A percentile compares a stretch with the other conserved stretches of the same genome.
Conservation (phyloP, 2,888 invertebrate species). For the Drosophila stalkeri region DNA sequence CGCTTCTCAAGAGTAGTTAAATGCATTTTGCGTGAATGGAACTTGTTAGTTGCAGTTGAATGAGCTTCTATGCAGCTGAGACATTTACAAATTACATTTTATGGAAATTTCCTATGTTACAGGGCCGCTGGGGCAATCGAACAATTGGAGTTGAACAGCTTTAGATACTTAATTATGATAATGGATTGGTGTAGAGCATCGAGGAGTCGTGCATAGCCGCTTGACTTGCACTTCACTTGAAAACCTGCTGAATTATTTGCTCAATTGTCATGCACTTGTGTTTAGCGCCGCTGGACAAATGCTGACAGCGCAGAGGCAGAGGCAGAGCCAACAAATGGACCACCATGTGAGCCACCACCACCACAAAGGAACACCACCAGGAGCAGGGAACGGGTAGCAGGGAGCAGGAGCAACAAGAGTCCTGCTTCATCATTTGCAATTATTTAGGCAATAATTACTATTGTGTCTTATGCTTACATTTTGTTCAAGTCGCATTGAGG, state of each 20-base stretch:
- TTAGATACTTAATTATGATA: neutral
- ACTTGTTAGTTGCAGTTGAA: neutral
- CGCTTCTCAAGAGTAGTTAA: constrained; percentile 8
- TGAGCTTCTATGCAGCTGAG: neutral
- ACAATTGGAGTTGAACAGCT: neutral
- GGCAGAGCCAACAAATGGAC: constrained; percentile 41
- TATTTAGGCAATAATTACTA: constrained; percentile 84
- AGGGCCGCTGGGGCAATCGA: neutral
- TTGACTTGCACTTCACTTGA: constrained; percentile 16
- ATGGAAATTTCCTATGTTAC: neutral
- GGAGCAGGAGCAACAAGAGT: constrained; percentile 31
- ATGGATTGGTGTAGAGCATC: constrained; percentile 14
- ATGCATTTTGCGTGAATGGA: neutral
- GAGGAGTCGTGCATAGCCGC: neutral
- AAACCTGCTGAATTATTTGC: constrained; percentile 48
- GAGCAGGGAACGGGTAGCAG: neutral
- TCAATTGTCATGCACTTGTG: constrained; percentile 70
- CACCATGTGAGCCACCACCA: constrained; percentile 59
- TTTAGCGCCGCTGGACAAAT: constrained; percentile 58
- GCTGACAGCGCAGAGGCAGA: constrained; percentile 34
- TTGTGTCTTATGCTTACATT: constrained; percentile 83
- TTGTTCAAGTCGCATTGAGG: constrained; percentile 32
- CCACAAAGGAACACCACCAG: constrained; percentile 23
- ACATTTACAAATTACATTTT: neutral
- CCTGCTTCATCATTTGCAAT: constrained; percentile 79